A percentile compares a stretch with the other conserved stretches of the same genome.
Evolutionary conservation across 2,113 vertebrate species (phyloP).

Genomic region (Caretta caretta): DNA sequence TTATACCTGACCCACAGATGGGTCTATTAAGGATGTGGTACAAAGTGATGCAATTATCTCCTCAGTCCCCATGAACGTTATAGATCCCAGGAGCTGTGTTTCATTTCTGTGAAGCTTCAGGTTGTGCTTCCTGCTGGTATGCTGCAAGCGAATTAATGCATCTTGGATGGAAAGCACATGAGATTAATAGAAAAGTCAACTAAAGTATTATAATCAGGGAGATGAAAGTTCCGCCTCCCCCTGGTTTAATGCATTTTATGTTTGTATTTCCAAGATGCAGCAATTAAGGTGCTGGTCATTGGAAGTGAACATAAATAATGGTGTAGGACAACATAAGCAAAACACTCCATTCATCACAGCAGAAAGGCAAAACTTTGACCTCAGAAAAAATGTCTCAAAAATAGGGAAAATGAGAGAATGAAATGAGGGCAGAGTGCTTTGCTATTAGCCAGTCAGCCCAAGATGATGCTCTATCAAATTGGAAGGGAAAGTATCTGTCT

Average conservation of each 20-base stretch:
- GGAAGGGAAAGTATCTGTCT: background rate
- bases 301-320: constrained; percentile 30
- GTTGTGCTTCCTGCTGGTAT: background rate
- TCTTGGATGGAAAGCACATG: background rate
- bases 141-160: background rate
- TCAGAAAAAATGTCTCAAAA: background rate
- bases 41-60: constrained; percentile 46
- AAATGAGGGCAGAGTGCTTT: background rate
- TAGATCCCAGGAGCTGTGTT: constrained; percentile 34
- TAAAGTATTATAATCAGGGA: constrained; percentile 36
- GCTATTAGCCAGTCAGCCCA: fast-evolving
- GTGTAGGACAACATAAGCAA: background rate
- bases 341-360: constrained; percentile 35
- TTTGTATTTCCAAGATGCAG: constrained; percentile 34
- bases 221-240: constrained; percentile 3
- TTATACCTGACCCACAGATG: constrained; percentile 6
- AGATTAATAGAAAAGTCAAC: constrained; percentile 55
- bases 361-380: constrained; percentile 27
- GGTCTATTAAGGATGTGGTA: constrained; percentile 24
- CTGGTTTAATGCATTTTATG: constrained; percentile 13
- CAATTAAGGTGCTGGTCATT: constrained; percentile 35
- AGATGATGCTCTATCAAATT: background rate
- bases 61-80: constrained; percentile 34
- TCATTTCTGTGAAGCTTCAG: background rate
- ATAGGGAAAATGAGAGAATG: background rate